phyloP scores from a whole-genome alignment of 35 echinoderm and acorn worm species.

The Acanthaster planci region DNA sequence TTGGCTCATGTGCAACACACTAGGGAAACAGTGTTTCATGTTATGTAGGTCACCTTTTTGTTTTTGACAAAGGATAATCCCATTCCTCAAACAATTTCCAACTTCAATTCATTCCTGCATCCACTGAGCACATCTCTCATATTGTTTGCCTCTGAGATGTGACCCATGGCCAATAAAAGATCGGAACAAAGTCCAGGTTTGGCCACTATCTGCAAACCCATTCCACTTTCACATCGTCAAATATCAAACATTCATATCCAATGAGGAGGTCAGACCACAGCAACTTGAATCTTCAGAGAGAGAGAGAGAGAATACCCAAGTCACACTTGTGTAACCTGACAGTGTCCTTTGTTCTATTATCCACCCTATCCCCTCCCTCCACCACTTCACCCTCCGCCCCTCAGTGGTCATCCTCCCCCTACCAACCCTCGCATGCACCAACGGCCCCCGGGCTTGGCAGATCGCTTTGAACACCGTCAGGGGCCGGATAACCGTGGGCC shows the following conservation, averaged over 20 bases:
- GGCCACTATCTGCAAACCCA: too few species aligned
- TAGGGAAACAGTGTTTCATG: too few species aligned
- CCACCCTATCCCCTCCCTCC: neutral
- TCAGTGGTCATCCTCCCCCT: slow-evolving; percentile 18
- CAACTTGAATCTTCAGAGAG: neutral
- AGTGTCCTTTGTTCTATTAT: slow-evolving; percentile 29
- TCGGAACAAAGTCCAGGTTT: too few species aligned
- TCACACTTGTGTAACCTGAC: neutral
- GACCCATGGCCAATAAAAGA: too few species aligned
- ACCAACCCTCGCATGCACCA: slow-evolving; percentile 32
- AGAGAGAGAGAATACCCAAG: neutral
- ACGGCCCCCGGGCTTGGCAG: slow-evolving; percentile 10
- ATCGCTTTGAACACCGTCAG: neutral
- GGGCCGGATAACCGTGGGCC: slow-evolving; percentile 12
- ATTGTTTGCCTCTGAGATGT: too few species aligned
- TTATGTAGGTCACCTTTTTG: too few species aligned
- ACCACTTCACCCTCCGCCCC: neutral
- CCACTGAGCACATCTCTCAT: too few species aligned
- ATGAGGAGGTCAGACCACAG: neutral
- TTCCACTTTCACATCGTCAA: too few species aligned
- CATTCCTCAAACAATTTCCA: too few species aligned
- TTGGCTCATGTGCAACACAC: neutral
- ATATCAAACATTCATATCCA: neutral
- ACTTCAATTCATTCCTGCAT: too few species aligned
- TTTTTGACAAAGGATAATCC: too few species aligned